Percentiles rank a stretch among this genome's conserved stretches.
phyloP scores from a whole-genome alignment of 1,140 invertebrate species.

The Chrysomallon squamiferum region DNA sequence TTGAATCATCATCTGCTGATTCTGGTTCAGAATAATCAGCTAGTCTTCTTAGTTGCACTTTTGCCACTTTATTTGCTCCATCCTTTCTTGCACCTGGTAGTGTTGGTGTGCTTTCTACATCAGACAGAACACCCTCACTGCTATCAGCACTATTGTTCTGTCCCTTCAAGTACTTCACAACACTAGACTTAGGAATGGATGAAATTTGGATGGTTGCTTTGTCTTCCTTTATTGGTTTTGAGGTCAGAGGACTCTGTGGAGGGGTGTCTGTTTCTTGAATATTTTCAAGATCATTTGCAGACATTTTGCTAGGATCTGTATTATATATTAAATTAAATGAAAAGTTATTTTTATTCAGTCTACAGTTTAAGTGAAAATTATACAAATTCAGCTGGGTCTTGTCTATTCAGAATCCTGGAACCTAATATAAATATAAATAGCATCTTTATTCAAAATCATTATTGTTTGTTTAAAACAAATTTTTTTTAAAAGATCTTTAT shows the following conservation, averaged over 20 bases:
- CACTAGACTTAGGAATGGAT: conserved; percentile 33
- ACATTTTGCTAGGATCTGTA: conserved; percentile 62
- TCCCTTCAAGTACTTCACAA: conserved; percentile 48
- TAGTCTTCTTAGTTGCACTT: conserved; percentile 49
- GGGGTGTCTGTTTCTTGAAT: conserved; percentile 63
- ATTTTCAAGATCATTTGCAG: conserved; percentile 62
- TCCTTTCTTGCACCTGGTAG: conserved; percentile 26
- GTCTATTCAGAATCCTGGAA: too few relatives aligned
- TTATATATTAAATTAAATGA: too few relatives aligned
- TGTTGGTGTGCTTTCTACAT: conserved; percentile 46
- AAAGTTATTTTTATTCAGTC: too few relatives aligned
- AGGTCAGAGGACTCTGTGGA: conserved; percentile 53
- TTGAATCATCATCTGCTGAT: conserved; percentile 31
- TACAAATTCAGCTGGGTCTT: too few relatives aligned
- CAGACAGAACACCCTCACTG: conserved; percentile 33
- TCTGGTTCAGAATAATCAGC: conserved; percentile 50
- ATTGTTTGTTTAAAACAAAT: too few relatives aligned
- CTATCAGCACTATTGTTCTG: conserved; percentile 28
- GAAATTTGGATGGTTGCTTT: conserved; percentile 32
- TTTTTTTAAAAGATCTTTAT: too few relatives aligned
- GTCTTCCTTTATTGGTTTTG: conserved; percentile 25
- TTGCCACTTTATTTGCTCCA: conserved; percentile 39
- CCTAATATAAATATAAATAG: too few relatives aligned
- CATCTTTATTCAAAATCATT: too few relatives aligned
- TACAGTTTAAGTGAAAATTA: too few relatives aligned